Evolutionary conservation across 2,797 vertebrate species (phyloP), one percentile per base, ranked within the genome.

Genomic region (Argentina silus): DNA sequence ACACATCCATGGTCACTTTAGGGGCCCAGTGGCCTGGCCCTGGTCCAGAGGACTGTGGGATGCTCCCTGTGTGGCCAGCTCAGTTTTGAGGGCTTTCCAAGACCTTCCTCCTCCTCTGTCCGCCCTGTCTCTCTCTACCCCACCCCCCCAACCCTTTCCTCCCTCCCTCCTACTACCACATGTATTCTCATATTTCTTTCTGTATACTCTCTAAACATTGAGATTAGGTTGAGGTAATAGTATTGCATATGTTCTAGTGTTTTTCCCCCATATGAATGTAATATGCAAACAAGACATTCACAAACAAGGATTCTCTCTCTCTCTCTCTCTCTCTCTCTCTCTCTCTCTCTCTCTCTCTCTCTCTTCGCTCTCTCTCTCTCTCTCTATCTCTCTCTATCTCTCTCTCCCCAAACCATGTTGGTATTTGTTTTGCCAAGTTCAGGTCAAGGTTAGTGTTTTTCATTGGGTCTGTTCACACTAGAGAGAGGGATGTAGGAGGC

Each of bases 1-100:
- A 84, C 79, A 86, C 73, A 67, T 87, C 88, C 81, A 71, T 71
- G 82, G 86, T 87, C 86, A 83, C 78, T 80, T 82, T 84, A 78
- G 86, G 88, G 89, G 86, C 88, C 81, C 77, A 51, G 66, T 78
- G 85, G 82, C 63, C 83, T 91, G 91, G 90, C 90, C 76, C 53
- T 0, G 44, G 78, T 88, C 91, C 93, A 91, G 81, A 51, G 81
- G 83, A 84, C 78, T 85, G 78, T 60, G 74, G 79, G 74, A 81
- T 80, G 79, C 53, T 19, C 70, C 72, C 53, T 59, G 77, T 63
- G 81, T 80, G 79, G 70, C 78, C 77, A 47, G 42, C 27, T 15
- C 45, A 42, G 57, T 76, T 69, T 82, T 86, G 85, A 85, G 74
- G 83, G 70, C 23, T 56, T 77, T 88, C 85, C 87, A 91, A 83